phyloP scores from a whole-genome alignment of 1,140 invertebrate species.

The Leptestheria dahalacensis region DNA sequence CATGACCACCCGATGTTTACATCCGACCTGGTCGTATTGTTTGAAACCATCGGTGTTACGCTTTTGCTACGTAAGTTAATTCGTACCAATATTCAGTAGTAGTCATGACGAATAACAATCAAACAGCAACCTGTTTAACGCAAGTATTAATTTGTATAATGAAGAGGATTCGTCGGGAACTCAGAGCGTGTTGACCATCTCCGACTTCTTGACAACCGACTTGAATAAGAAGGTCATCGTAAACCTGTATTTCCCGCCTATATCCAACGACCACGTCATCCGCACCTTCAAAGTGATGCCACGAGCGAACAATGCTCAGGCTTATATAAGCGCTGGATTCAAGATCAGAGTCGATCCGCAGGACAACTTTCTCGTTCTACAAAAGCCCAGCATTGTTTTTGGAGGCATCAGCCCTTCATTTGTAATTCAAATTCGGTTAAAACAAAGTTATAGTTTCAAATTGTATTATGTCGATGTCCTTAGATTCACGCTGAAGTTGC shows the following conservation, averaged over 20 bases:
- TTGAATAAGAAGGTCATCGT: conserved; percentile 46
- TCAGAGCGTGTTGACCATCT: too few species aligned
- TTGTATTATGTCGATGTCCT: too few species aligned
- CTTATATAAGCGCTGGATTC: conserved; percentile 67
- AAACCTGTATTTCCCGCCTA: conserved; percentile 38
- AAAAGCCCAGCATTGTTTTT: conserved; percentile 41
- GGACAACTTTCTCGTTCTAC: conserved; percentile 27
- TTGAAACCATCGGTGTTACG: conserved; percentile 47
- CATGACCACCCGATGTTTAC: conserved; percentile 49
- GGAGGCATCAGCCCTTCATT: conserved; percentile 58
- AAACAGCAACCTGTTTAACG: too few species aligned
- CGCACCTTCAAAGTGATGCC: conserved; percentile 48
- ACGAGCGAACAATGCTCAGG: conserved; percentile 64
- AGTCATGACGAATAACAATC: too few species aligned
- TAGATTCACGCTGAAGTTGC: conserved; percentile 18
- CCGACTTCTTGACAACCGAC: too few species aligned
- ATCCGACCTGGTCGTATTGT: conserved; percentile 55
- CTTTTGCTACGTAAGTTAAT: conserved; percentile 44
- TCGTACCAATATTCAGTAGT: too few species aligned
- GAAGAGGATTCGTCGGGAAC: too few species aligned
- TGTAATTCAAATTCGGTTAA: conserved; percentile 23
- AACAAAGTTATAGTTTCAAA: too few species aligned
- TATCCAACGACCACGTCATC: conserved; percentile 17
- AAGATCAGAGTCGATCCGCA: conserved; percentile 38
- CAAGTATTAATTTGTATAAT: too few species aligned